Base-by-base conservation (phyloP, 2,888 invertebrate genomes). In the Koerneria pararmatus region DNA sequence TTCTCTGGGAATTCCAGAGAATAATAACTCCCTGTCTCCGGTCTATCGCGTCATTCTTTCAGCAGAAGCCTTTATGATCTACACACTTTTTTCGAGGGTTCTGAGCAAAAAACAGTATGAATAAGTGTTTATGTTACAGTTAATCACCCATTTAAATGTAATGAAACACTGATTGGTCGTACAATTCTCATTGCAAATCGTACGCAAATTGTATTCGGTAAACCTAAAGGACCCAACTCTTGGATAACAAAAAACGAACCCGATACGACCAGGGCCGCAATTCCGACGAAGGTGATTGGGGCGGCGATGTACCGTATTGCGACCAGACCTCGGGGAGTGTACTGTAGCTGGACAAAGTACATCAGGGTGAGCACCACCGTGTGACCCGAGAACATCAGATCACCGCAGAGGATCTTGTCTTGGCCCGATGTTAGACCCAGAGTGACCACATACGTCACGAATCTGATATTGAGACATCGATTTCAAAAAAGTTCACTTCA, bases 361-460 rank as follows among this genome's bases (percentile, higher is more conserved):
- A 78, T 82, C 59, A 82, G 75, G 19, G 80, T 78, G 11, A 82
- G 71, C 11, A 82, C 81, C 32, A 80, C 77, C 5, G 82, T 82
- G 66, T 82, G 81, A 3, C 80, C 80, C 56, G 71, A 71, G 71
- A 82, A 82, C 82, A 82, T 82, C 64, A 82, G 69, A 70, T 82
- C 82, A 3, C 82, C 82, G 62, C 82, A 82, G n/a, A 82, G 73
- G 59, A 82, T 82, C 65, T 81, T 78, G 24, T 78, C 77, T 68
- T 82, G 82, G 5, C 82, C 80, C 3, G 78, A 78, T 1, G 80
- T 82, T 58, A 82, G 68, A 0, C 82, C 82, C 31, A 82, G 69
- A 15, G 82, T 82, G 19, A 82, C 78, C n/a, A 82, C 82, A 67
- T 82, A 82, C 1, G 79, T 78, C 6, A 81, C 64, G 65, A 80